phyloP scores from a whole-genome alignment of 2,888 invertebrate genomes.

The Punctoribates punctum region DNA sequence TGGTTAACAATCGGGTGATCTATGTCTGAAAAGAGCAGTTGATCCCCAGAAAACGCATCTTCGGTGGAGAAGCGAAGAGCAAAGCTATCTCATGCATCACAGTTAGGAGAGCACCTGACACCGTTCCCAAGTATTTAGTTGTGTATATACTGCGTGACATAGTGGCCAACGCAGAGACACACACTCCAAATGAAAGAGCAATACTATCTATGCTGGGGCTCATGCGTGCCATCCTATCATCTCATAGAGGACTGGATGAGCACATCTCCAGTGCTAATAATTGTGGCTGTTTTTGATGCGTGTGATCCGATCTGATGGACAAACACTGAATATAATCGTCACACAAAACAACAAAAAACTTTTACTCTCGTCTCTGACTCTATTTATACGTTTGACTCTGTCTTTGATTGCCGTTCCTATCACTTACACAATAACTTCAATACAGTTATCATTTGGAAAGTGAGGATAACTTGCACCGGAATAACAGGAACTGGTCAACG shows the following conservation, averaged over 20 bases:
- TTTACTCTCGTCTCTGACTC: neutral
- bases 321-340: conserved; percentile 17
- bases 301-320: neutral
- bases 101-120: conserved; percentile 20
- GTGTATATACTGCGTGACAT: conserved; percentile 21
- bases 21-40: conserved; percentile 14
- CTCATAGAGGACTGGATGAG: conserved; percentile 21
- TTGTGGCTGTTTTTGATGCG: conserved; percentile 13
- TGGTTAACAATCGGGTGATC: conserved; percentile 28
- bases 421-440: too few species aligned
- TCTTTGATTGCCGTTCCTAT: conserved; percentile 20
- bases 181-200: neutral
- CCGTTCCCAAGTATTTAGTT: conserved; percentile 24
- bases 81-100: conserved; percentile 36
- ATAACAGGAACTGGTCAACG: neutral
- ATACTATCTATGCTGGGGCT: conserved; percentile 7
- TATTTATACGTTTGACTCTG: too few species aligned
- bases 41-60: neutral
- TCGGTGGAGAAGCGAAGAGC: neutral
- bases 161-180: conserved; percentile 12
- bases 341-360: neutral
- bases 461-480: too few species aligned
- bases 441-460: too few species aligned
- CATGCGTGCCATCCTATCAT: conserved; percentile 34
- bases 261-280: conserved; percentile 19